Percentiles rank a stretch among this genome's conserved stretches.
Conservation (phyloP, 2,888 invertebrate genomes). For the Lucinisca nassula region DNA sequence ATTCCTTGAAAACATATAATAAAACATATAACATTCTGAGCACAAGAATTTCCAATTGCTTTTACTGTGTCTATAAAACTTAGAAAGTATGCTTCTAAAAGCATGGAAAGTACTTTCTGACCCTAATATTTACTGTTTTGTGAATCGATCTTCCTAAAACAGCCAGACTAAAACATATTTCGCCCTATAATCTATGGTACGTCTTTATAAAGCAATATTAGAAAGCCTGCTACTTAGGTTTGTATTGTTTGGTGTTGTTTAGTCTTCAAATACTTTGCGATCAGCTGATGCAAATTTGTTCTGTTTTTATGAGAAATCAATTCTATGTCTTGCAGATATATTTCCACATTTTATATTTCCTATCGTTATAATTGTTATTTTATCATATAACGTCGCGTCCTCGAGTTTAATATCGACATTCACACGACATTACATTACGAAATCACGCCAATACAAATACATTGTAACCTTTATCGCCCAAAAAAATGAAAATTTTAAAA, state of each 20-base stretch:
- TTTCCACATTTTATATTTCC: no score
- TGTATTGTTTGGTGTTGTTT: neutral
- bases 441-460: no score
- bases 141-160: neutral
- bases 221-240: neutral
- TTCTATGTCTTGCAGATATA: no score
- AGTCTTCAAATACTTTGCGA: neutral
- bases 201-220: constrained; percentile 4
- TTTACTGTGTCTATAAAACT: neutral
- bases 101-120: neutral
- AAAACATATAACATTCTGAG: neutral
- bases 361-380: no score
- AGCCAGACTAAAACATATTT: constrained; percentile 1
- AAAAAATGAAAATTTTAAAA: no score
- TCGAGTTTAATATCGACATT: no score
- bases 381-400: no score
- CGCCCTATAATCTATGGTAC: neutral
- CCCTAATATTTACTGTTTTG: neutral
- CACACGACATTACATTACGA: no score
- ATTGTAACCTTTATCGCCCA: no score
- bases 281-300: neutral
- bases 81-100: neutral
- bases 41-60: neutral
- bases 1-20: no score
- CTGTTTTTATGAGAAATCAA: no score